Evolutionary conservation across 2,113 vertebrate genomes (phyloP).

Genomic region (Cryptotis parvus): DNA sequence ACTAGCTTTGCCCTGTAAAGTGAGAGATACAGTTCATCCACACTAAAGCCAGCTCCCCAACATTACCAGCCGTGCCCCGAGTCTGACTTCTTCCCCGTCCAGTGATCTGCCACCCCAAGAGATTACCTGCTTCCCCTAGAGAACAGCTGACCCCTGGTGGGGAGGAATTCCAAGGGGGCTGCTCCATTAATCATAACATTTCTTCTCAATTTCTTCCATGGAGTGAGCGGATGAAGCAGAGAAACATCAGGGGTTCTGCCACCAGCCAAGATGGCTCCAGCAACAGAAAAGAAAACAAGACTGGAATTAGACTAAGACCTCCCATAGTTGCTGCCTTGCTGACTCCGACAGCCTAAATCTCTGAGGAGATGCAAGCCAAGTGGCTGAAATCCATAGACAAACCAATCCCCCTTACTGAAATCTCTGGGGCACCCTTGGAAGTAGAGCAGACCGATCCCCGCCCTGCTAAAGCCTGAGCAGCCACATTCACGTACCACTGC

Average conservation of each 20-base stretch:
- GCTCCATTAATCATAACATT: neutral
- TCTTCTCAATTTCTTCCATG: neutral
- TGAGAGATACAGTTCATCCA: neutral
- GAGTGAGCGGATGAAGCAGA: neutral
- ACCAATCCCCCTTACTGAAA: no score
- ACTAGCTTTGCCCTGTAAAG: neutral
- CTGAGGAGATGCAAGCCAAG: no score
- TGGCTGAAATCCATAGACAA: no score
- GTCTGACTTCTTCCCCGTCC: neutral
- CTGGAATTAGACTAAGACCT: neutral
- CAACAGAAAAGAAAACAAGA: neutral
- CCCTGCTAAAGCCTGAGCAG: no score
- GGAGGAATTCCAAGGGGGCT: neutral
- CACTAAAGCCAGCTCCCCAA: accelerated
- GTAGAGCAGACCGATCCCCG: no score
- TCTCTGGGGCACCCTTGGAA: no score
- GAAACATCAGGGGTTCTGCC: neutral
- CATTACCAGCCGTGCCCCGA: neutral
- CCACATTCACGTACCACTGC: no score
- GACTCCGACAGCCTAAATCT: no score
- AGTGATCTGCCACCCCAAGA: neutral
- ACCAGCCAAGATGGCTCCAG: neutral
- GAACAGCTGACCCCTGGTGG: no score
- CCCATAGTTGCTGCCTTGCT: no score
- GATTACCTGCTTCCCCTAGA: neutral